Evolutionary conservation across 2,888 invertebrate genomes (phyloP), one percentile per base, ranked within the genome.

Genomic region (Anoncus sp.): DNA sequence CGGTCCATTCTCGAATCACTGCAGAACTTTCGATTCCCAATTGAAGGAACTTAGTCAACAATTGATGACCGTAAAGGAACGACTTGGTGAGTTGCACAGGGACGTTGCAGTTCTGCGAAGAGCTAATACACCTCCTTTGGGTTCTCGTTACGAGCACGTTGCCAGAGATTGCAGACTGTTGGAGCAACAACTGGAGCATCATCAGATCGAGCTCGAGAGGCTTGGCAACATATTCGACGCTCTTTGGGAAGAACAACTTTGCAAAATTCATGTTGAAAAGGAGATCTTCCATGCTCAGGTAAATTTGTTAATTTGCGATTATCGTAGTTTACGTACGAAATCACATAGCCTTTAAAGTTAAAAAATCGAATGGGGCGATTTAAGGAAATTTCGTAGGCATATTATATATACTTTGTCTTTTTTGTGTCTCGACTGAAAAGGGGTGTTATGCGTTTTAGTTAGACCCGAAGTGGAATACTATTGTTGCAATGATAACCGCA

Each of bases 161-260:
- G 92, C 93, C 0, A 87, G 93, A 65, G 94, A 94, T 84, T 94
- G 94, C 84, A 88, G 93, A 14, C 83, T 93, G 53, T 87, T 95
- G 47, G 94, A 94, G 83, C 93, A 94, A 75, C 94, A 93, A 75
- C 86, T 94, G 51, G 94, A 94, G 80, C 91, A 93, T 79, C 94
- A 94, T 85, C 94, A 94, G 83, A 91, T 92, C 45, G 94, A 94
- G 85, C 87, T 94, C 78, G 94, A 94, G 75, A 91, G 94, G 57
- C 92, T 94, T 85, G 92, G 93, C 69, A 91, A 92, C 6, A 92
- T 93, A 5, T 94, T 95, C 83, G 94, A 94, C 80, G 91, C 94
- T 57, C 92, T 95, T 2, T 96, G 96, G 96, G 95, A 96, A 86
- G 95, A 95, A 85, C 95, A 95, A 84, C 89, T 95, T 27, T 95